Percentiles rank a stretch among this genome's conserved stretches.
These are phyloP conservation scores for Ichneumoninae sp. DNA, from an alignment of 2,888 invertebrate species.

Conservation along the genomic window DNA sequence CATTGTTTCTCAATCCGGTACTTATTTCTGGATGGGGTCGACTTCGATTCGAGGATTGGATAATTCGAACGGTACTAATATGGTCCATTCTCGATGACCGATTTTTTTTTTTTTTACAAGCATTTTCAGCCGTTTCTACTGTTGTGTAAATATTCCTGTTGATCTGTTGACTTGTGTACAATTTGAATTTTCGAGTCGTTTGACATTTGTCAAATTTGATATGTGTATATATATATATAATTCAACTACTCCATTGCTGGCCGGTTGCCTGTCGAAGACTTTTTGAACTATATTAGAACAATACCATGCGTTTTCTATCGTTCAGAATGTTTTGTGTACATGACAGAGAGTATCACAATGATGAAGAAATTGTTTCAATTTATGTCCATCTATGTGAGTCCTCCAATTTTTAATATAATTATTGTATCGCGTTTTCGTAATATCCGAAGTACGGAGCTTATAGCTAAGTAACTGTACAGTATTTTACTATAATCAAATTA, in stretches of 20 bases:
- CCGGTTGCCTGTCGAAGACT: slow-evolving; percentile 2
- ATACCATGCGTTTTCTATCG: slow-evolving; percentile 17
- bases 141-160: slow-evolving; percentile 63
- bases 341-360: slow-evolving; percentile 49
- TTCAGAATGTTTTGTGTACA: slow-evolving; percentile 43
- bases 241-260: slow-evolving; percentile 38
- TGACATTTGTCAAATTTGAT: slow-evolving; percentile 69
- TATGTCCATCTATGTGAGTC: slow-evolving; percentile 6
- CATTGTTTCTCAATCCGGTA: slow-evolving; percentile 14
- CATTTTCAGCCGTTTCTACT: slow-evolving; percentile 39
- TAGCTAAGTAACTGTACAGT: slow-evolving; percentile 42
- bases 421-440: slow-evolving; percentile 24
- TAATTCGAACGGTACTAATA: slow-evolving; percentile 57
- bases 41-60: slow-evolving; percentile 23
- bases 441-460: slow-evolving; percentile 31
- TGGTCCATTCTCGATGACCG: slow-evolving; percentile 33
- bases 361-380: slow-evolving; percentile 6
- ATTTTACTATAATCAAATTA: slow-evolving; percentile 11
- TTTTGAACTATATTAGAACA: neutral
- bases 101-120: slow-evolving; percentile 11
- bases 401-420: slow-evolving; percentile 34
- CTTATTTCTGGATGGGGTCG: slow-evolving; percentile 40
- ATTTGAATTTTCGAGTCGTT: slow-evolving; percentile 64
- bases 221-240: slow-evolving; percentile 64
- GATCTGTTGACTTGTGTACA: slow-evolving; percentile 60